Evolutionary conservation across 2,797 vertebrate species (phyloP).

Genomic region (Sarcoramphus papa): DNA sequence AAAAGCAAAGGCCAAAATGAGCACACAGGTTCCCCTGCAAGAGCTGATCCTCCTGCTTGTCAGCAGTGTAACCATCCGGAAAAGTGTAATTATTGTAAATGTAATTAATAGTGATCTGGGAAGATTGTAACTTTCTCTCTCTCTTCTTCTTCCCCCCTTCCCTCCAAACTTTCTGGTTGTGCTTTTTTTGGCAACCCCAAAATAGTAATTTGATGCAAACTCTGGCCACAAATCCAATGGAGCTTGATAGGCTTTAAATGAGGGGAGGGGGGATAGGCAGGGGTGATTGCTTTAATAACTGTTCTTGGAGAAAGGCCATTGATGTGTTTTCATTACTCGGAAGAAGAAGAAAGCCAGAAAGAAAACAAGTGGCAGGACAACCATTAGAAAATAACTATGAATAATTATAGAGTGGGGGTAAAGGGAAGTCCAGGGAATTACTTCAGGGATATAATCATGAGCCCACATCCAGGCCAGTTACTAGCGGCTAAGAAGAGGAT

Average conservation of each 20-base stretch:
- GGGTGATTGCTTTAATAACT: constrained; percentile 43
- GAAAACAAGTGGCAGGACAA: constrained; percentile 64
- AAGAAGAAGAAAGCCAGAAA: constrained; percentile 58
- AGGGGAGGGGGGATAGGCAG: constrained; percentile 19
- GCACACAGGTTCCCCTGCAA: neutral
- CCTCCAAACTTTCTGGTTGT: constrained; percentile 14
- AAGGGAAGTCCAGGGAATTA: constrained; percentile 38
- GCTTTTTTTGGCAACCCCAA: constrained; percentile 52
- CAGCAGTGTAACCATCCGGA: neutral
- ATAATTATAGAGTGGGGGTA: constrained; percentile 37
- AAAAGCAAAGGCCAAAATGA: neutral
- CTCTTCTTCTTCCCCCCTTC: neutral
- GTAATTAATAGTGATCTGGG: constrained; percentile 65
- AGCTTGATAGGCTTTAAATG: constrained; percentile 50
- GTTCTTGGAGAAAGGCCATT: constrained; percentile 50
- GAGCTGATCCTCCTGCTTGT: constrained; percentile 11
- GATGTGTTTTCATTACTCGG: constrained; percentile 49
- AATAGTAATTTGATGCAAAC: constrained; percentile 51
- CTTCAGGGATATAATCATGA: constrained; percentile 56
- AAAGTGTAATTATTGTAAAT: constrained; percentile 46
- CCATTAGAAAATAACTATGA: constrained; percentile 59
- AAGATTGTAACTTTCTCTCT: constrained; percentile 56
- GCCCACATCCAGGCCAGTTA: constrained; percentile 55
- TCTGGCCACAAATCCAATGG: constrained; percentile 58
- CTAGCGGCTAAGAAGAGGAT: neutral